Evolutionary conservation across 2,797 vertebrate genomes (phyloP).

Genomic region (Danio aesculapii): DNA sequence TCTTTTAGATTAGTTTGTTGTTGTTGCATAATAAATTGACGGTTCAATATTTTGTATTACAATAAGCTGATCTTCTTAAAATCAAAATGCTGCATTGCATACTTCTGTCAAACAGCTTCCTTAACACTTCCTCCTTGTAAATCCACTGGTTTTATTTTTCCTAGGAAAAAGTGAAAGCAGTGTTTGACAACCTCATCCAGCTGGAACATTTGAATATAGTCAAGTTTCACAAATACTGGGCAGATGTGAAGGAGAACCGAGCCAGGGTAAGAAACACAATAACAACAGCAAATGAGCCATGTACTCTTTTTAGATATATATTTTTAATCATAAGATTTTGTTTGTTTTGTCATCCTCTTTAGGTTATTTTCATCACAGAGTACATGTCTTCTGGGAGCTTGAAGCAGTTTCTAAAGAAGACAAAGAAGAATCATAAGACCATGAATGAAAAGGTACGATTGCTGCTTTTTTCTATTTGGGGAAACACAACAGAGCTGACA

Average conservation of each 20-base stretch:
- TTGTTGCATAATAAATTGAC: background rate
- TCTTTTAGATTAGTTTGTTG: background rate
- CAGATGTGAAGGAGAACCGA: conserved; percentile 95
- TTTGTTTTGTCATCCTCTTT: conserved; percentile 16
- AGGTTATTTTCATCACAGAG: conserved; percentile 99
- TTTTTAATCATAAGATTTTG: background rate
- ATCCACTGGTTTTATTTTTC: conserved; percentile 6
- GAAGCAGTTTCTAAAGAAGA: conserved; percentile 99
- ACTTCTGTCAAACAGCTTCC: background rate
- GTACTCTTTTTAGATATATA: background rate
- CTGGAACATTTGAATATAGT: conserved; percentile 98
- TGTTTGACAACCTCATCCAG: conserved; percentile 99
- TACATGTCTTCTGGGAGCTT: conserved; percentile 99
- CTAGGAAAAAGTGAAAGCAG: conserved; percentile 96
- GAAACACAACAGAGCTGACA: background rate
- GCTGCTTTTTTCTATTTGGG: background rate
- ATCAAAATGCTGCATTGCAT: background rate
- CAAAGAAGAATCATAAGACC: conserved; percentile 99
- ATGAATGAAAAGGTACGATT: conserved; percentile 96
- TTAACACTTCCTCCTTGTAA: background rate
- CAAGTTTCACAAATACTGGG: conserved; percentile 99
- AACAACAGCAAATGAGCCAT: background rate
- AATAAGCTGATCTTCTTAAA: background rate
- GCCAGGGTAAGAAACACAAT: conserved; percentile 84
- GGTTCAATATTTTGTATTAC: background rate